Evolutionary conservation across 2,797 vertebrate species (phyloP).

Genomic region (Tarsius wallacei): DNA sequence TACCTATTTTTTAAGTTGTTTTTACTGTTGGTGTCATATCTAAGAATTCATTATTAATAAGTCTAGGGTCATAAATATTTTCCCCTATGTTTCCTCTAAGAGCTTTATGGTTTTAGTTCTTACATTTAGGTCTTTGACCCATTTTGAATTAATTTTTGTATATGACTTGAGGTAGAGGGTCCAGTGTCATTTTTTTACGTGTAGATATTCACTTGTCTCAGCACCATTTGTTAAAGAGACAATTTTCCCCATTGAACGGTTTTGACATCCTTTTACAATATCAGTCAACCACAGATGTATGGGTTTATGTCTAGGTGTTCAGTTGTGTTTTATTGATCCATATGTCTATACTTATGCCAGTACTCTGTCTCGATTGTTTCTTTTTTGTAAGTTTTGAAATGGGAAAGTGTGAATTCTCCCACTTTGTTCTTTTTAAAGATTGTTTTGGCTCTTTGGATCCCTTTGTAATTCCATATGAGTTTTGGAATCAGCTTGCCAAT

Average conservation of each 20-base stretch:
- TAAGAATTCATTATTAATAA: constrained; percentile 24
- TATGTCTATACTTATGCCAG: background rate
- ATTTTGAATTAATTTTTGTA: background rate
- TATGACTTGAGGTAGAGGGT: background rate
- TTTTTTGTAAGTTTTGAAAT: constrained; percentile 21
- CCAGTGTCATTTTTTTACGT: background rate
- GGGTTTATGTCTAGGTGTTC: background rate
- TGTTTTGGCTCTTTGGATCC: background rate
- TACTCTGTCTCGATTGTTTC: background rate
- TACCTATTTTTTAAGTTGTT: constrained; percentile 3
- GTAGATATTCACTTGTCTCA: background rate
- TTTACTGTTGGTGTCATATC: constrained; percentile 14
- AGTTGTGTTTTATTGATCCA: background rate
- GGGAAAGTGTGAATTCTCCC: background rate
- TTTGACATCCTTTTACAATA: background rate
- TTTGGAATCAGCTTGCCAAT: constrained; percentile 1
- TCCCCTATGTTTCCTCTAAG: background rate
- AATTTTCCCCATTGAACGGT: background rate
- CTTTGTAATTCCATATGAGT: background rate
- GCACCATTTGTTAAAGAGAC: background rate
- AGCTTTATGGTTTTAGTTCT: constrained; percentile 16
- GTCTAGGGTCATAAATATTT: constrained; percentile 24
- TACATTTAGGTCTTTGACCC: background rate
- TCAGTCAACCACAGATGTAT: background rate
- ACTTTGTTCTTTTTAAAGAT: background rate